These are phyloP conservation scores for Bombyx huttoni DNA, from an alignment of 2,888 invertebrate genomes.

Conservation along the genomic window DNA sequence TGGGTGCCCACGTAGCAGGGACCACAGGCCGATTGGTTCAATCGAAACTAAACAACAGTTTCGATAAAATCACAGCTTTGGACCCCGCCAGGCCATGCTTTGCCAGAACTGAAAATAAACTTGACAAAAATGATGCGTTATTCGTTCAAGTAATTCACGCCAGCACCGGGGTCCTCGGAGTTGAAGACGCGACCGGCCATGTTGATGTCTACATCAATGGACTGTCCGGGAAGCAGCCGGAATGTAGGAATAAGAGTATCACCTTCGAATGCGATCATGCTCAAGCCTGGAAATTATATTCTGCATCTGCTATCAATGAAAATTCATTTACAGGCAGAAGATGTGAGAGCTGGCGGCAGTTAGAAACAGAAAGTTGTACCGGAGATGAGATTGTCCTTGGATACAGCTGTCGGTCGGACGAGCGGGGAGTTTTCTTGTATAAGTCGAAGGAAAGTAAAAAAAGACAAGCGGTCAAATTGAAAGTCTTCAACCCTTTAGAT, in stretches of 20 bases:
- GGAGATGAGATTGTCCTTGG: slow-evolving; percentile 34
- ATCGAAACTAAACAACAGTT: slow-evolving; percentile 21
- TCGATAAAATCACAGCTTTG: slow-evolving; percentile 45
- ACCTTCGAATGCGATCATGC: slow-evolving; percentile 52
- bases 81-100: slow-evolving; percentile 60
- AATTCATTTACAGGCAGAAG: slow-evolving; percentile 23
- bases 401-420: slow-evolving; percentile 24
- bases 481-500: slow-evolving; percentile 32
- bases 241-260: slow-evolving; percentile 35
- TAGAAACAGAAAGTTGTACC: slow-evolving; percentile 27
- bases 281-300: slow-evolving; percentile 43
- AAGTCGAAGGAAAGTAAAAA: slow-evolving; percentile 20
- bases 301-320: slow-evolving; percentile 30
- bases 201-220: slow-evolving; percentile 56
- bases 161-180: slow-evolving; percentile 44
- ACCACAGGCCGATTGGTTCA: slow-evolving; percentile 42
- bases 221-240: slow-evolving; percentile 41
- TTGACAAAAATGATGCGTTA: slow-evolving; percentile 34
- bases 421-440: slow-evolving; percentile 40
- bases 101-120: slow-evolving; percentile 23
- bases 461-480: slow-evolving; percentile 13
- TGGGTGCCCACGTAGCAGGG: slow-evolving; percentile 76
- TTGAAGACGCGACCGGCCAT: slow-evolving; percentile 44
- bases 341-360: slow-evolving; percentile 35
- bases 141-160: slow-evolving; percentile 58